Percentiles rank a stretch among this genome's conserved stretches.
Conservation (phyloP, 2,797 vertebrate genomes). For the Cryptoblepharus egeriae region DNA sequence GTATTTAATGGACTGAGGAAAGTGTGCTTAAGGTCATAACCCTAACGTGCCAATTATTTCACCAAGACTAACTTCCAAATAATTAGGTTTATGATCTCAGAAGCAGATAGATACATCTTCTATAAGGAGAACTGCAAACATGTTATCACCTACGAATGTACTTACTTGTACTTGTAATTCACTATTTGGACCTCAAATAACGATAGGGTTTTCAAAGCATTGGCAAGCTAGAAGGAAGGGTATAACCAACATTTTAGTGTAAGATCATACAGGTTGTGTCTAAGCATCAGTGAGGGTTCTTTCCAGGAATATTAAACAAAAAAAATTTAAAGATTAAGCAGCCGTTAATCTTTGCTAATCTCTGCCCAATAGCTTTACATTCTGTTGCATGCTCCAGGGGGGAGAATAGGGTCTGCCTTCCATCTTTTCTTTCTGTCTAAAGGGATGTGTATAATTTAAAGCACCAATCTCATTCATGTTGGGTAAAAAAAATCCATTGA, state of each 20-base stretch:
- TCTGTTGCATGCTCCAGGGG: no score
- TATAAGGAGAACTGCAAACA: neutral
- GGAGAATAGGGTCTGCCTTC: no score
- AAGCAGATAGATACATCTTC: neutral
- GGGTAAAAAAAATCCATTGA: no score
- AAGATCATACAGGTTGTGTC: no score
- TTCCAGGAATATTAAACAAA: no score
- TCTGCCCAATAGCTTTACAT: no score
- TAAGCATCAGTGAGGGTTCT: no score
- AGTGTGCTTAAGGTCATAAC: neutral
- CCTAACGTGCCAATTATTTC: neutral
- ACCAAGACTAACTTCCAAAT: neutral
- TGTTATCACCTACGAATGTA: slow-evolving; percentile 5
- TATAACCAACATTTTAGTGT: neutral
- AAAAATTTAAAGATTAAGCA: no score
- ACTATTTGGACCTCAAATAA: slow-evolving; percentile 91
- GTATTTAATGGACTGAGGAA: neutral
- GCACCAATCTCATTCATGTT: no score
- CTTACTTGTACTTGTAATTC: slow-evolving; percentile 98
- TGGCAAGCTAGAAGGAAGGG: slow-evolving; percentile 84
- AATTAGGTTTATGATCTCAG: neutral
- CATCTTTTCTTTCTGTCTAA: no score
- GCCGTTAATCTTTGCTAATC: no score
- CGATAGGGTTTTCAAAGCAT: slow-evolving; percentile 89
- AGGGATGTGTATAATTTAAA: no score